phyloP scores from a whole-genome alignment of 2,888 invertebrate genomes.

The Chymomyza procnemis region DNA sequence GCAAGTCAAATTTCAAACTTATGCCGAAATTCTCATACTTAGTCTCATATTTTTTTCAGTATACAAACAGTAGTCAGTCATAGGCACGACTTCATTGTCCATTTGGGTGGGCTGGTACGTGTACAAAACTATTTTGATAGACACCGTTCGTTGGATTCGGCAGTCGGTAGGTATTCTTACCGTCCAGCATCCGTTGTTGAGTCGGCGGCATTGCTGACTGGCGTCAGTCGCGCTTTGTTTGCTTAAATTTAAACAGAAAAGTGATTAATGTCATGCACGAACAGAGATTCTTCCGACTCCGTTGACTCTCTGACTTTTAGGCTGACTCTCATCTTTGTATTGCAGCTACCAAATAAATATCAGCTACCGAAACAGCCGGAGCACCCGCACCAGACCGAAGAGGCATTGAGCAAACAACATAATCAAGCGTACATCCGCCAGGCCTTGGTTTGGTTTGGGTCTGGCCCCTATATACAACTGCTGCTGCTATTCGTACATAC shows the following conservation, averaged over 20 bases:
- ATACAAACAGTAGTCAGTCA: background rate
- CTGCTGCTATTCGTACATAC: background rate
- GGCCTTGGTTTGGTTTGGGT: background rate
- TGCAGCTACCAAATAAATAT: slow-evolving; percentile 11
- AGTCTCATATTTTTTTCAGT: background rate
- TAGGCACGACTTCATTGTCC: slow-evolving; percentile 38
- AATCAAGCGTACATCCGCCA: slow-evolving; percentile 68
- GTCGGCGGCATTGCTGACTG: slow-evolving; percentile 32
- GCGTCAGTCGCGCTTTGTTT: slow-evolving; percentile 62
- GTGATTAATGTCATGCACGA: slow-evolving; percentile 64
- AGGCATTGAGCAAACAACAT: slow-evolving; percentile 54
- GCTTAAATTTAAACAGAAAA: slow-evolving; percentile 51
- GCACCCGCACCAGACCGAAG: background rate
- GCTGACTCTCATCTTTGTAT: background rate
- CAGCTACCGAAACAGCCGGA: background rate
- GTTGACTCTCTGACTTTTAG: background rate
- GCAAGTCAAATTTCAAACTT: too few relatives aligned
- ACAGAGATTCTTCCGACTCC: background rate
- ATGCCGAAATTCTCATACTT: background rate
- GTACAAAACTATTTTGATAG: slow-evolving; percentile 68
- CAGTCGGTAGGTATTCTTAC: background rate
- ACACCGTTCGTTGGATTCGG: slow-evolving; percentile 47
- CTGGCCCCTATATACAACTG: slow-evolving; percentile 1
- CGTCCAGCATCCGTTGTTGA: slow-evolving; percentile 3
- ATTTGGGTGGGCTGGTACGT: slow-evolving; percentile 70